Evolutionary conservation across 2,797 vertebrate species (phyloP).

Genomic region (Potorous gilbertii): DNA sequence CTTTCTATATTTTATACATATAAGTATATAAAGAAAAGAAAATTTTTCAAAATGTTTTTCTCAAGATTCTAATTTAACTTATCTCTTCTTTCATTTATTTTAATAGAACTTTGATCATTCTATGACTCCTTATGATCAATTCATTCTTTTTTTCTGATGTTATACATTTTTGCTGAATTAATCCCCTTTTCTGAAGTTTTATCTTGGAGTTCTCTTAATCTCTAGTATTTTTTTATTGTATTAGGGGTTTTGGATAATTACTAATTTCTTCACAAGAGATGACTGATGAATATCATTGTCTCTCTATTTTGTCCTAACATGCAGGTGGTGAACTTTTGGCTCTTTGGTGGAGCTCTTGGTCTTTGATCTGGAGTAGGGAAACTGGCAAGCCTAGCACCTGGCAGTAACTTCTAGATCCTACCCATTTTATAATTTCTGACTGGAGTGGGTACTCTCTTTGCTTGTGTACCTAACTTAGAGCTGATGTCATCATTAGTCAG

Average conservation of each 20-base stretch:
- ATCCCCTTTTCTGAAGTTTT: neutral
- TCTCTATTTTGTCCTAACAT: too few relatives aligned
- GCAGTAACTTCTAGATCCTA: neutral
- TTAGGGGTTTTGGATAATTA: neutral
- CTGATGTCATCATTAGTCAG: too few relatives aligned
- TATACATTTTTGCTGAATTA: neutral
- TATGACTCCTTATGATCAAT: neutral
- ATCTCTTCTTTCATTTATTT: neutral
- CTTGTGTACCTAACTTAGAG: neutral
- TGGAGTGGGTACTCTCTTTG: neutral
- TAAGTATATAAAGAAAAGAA: too few relatives aligned
- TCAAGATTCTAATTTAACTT: neutral
- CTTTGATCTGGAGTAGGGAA: neutral
- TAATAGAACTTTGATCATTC: neutral
- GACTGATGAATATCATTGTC: too few relatives aligned
- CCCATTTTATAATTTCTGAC: neutral
- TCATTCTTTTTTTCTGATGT: neutral
- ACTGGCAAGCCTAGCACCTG: neutral
- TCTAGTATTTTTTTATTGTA: neutral
- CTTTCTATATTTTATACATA: too few relatives aligned
- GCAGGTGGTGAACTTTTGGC: too few relatives aligned
- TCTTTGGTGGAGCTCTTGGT: neutral
- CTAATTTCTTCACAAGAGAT: neutral
- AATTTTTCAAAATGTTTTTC: neutral
- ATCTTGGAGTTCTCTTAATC: neutral